Evolutionary conservation across 2,888 invertebrate species (phyloP).

Genomic region (Aplocera efformata): DNA sequence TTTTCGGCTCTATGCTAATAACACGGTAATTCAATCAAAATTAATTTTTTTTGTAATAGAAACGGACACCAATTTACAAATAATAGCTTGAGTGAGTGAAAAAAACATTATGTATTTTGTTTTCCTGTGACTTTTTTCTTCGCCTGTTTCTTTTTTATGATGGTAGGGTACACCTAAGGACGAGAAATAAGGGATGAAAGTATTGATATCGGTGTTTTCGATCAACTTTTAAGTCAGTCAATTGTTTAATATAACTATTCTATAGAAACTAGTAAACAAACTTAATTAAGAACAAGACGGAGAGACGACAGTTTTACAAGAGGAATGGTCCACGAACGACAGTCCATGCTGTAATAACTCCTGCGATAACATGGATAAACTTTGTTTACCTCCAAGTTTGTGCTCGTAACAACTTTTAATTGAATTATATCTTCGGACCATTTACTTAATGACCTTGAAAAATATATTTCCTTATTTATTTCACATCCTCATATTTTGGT

Average conservation of each 20-base stretch:
- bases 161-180: too few relatives aligned
- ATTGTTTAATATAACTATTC: too few relatives aligned
- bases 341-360: slow-evolving; percentile 43
- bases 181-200: too few relatives aligned
- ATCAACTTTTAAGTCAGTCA: too few relatives aligned
- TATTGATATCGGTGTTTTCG: too few relatives aligned
- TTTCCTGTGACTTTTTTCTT: too few relatives aligned
- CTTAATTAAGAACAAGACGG: slow-evolving; percentile 44
- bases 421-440: slow-evolving; percentile 16
- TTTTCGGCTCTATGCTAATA: too few relatives aligned
- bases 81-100: neutral
- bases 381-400: slow-evolving; percentile 35
- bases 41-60: too few relatives aligned
- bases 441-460: slow-evolving; percentile 4
- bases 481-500: too few relatives aligned
- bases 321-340: slow-evolving; percentile 22
- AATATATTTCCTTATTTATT: too few relatives aligned
- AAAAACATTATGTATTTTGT: neutral
- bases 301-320: slow-evolving; percentile 28
- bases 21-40: too few relatives aligned
- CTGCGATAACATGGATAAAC: slow-evolving; percentile 40
- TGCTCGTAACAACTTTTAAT: slow-evolving; percentile 18
- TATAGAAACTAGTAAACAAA: slow-evolving; percentile 32
- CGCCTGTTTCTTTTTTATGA: too few relatives aligned
- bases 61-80: neutral